Evolutionary conservation across 2,797 vertebrate species (phyloP).

Genomic region (Lithobates pipiens): DNA sequence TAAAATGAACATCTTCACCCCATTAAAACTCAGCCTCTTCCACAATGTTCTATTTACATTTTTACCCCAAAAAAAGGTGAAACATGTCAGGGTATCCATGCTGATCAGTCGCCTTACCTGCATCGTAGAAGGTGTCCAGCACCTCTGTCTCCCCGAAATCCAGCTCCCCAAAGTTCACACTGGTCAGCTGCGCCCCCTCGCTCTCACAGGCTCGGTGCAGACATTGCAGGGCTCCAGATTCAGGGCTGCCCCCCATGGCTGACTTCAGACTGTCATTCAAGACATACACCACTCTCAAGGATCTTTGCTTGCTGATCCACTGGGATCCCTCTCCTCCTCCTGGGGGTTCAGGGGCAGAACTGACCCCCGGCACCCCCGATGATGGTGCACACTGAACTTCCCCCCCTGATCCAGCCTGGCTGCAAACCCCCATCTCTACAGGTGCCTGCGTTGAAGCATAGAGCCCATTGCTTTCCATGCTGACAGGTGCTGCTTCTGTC

Average conservation of each 20-base stretch:
- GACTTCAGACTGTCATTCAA: constrained; percentile 83
- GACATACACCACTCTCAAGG: constrained; percentile 85
- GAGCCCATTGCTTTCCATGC: constrained; percentile 42
- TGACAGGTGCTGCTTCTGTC: neutral
- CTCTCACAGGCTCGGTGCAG: constrained; percentile 87
- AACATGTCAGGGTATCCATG: too few species aligned
- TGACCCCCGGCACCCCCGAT: neutral
- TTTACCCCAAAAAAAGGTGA: too few species aligned
- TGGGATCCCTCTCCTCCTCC: constrained; percentile 63
- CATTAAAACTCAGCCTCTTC: too few species aligned
- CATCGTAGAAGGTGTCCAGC: constrained; percentile 91
- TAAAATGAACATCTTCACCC: too few species aligned
- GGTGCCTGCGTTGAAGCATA: neutral
- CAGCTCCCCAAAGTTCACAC: constrained; percentile 85
- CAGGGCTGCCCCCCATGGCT: constrained; percentile 83
- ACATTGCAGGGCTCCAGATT: constrained; percentile 86
- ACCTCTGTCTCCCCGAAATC: constrained; percentile 90
- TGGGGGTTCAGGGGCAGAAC: constrained; percentile 41
- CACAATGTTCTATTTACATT: too few species aligned
- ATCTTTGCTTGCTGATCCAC: constrained; percentile 74
- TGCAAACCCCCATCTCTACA: neutral
- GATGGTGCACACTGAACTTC: neutral
- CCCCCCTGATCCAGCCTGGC: neutral
- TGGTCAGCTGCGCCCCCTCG: constrained; percentile 85
- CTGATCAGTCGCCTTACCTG: constrained; percentile 76